phyloP scores from a whole-genome alignment of 2,113 vertebrate genomes.

The Bos indicus region DNA sequence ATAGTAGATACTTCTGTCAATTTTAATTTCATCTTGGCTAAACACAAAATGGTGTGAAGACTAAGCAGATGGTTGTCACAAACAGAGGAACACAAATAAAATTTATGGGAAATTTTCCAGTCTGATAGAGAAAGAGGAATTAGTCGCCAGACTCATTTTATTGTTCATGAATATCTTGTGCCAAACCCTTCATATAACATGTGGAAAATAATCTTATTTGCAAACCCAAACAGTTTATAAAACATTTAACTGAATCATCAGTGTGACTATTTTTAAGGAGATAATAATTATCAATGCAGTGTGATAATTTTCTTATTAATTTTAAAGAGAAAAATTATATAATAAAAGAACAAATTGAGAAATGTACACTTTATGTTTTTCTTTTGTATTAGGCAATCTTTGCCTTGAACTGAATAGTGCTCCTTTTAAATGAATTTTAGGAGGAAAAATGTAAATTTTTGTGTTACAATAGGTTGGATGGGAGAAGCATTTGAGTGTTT shows the following conservation, averaged over 20 bases:
- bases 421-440: not conserved
- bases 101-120: constrained; percentile 34
- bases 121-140: not conserved
- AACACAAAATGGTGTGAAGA: constrained; percentile 40
- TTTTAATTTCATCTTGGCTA: constrained; percentile 54
- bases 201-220: not conserved
- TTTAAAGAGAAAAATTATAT: not conserved
- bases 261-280: not conserved
- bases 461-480: accelerated
- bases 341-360: not conserved
- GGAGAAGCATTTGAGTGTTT: not conserved
- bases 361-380: not conserved
- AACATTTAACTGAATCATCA: not conserved
- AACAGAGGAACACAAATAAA: constrained; percentile 42
- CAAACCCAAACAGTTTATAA: not conserved
- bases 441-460: not conserved
- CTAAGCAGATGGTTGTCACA: constrained; percentile 62
- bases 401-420: not conserved
- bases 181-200: not conserved
- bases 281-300: not conserved
- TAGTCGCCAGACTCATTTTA: not conserved
- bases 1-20: constrained; percentile 37
- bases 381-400: not conserved
- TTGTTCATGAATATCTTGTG: not conserved
- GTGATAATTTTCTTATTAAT: not conserved